phyloP scores from a whole-genome alignment of 2,797 vertebrate species.

The Cryptoprocta ferox region DNA sequence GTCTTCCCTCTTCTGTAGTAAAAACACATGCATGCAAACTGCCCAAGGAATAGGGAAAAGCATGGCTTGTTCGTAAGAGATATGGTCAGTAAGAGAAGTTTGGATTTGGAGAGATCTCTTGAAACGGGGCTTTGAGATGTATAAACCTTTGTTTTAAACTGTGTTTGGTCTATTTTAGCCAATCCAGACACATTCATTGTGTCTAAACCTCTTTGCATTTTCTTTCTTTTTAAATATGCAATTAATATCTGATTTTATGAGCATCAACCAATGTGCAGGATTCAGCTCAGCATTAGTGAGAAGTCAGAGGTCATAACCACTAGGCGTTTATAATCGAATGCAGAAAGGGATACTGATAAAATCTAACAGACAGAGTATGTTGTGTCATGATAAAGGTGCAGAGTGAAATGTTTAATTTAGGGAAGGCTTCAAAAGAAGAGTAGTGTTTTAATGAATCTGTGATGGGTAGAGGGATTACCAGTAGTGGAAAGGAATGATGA shows the following conservation, averaged over 20 bases:
- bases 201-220: neutral
- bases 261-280: neutral
- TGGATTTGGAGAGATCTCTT: neutral
- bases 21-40: neutral
- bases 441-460: neutral
- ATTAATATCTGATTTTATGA: neutral
- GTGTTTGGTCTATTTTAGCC: neutral
- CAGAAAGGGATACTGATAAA: neutral
- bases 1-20: neutral
- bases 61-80: neutral
- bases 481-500: neutral
- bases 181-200: neutral
- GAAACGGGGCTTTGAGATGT: neutral
- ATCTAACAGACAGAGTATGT: neutral
- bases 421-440: neutral
- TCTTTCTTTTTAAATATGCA: neutral
- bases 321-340: neutral
- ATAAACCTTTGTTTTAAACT: constrained; percentile 1
- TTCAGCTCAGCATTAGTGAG: neutral
- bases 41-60: neutral
- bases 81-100: neutral
- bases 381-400: neutral
- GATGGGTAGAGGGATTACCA: neutral
- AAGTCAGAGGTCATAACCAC: neutral
- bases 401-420: neutral